Evolutionary conservation across 1,140 invertebrate genomes (phyloP).

Genomic region (Antheraea mylitta): DNA sequence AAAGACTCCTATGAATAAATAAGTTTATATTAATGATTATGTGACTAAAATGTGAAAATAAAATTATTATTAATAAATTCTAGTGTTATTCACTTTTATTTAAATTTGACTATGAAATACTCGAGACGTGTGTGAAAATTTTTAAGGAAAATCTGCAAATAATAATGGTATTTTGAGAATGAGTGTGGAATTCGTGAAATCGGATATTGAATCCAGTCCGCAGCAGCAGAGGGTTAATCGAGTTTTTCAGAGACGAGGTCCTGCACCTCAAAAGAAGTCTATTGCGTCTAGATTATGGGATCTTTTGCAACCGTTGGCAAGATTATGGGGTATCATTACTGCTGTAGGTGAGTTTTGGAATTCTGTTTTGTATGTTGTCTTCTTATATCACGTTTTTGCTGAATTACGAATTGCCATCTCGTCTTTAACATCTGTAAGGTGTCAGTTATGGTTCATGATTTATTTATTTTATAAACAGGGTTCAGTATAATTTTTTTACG

Average conservation of each 20-base stretch:
- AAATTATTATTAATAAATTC: neutral
- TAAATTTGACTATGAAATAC: neutral
- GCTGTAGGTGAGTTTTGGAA: constrained; percentile 48
- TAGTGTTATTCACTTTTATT: neutral
- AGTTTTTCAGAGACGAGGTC: constrained; percentile 31
- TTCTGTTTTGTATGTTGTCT: neutral
- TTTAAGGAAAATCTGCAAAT: neutral
- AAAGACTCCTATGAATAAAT: too few relatives aligned
- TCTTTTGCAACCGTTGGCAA: constrained; percentile 60
- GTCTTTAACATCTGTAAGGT: too few relatives aligned
- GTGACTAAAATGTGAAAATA: too few relatives aligned
- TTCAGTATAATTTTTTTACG: too few relatives aligned
- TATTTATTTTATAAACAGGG: too few relatives aligned
- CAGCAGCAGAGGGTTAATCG: constrained; percentile 29
- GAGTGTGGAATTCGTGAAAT: constrained; percentile 27
- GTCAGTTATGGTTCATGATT: too few relatives aligned
- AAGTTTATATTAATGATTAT: too few relatives aligned
- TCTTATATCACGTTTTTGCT: too few relatives aligned
- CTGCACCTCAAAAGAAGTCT: constrained; percentile 46
- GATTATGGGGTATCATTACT: constrained; percentile 65
- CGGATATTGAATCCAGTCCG: constrained; percentile 28
- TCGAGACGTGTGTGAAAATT: neutral
- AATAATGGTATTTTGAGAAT: constrained; percentile 19
- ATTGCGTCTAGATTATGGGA: constrained; percentile 59
- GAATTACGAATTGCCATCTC: too few relatives aligned